phyloP scores from a whole-genome alignment of 2,888 invertebrate species.

The Diachrysia chrysitis region DNA sequence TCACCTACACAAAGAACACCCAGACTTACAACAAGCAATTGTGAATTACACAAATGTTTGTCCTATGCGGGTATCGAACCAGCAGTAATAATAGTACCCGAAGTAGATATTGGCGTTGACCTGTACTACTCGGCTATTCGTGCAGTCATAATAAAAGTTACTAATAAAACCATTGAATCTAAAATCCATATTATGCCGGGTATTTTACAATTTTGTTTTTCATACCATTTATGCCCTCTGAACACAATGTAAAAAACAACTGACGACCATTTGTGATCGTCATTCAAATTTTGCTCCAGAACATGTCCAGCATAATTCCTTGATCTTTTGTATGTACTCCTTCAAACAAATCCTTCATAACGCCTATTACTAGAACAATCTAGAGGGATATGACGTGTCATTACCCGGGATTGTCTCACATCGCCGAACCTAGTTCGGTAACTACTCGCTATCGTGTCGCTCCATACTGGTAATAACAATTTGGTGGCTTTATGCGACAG shows the following conservation, averaged over 20 bases:
- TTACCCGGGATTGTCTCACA: conserved; percentile 49
- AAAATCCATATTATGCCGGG: too few relatives aligned
- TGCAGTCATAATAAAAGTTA: too few relatives aligned
- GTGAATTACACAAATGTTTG: too few relatives aligned
- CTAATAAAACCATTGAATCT: too few relatives aligned
- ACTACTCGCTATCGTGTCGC: conserved; percentile 60
- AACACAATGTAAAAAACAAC: neutral
- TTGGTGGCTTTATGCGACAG: conserved; percentile 52
- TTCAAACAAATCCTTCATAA: conserved; percentile 22
- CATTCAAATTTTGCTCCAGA: neutral
- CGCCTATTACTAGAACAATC: conserved; percentile 31
- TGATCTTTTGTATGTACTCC: neutral
- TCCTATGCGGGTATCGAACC: too few relatives aligned
- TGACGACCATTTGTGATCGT: neutral
- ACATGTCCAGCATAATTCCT: neutral
- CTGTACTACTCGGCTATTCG: too few relatives aligned
- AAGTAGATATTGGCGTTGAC: too few relatives aligned
- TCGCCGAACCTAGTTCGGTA: conserved; percentile 37
- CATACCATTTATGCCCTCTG: too few relatives aligned
- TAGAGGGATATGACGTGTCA: conserved; percentile 36
- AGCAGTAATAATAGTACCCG: too few relatives aligned
- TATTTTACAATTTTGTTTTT: too few relatives aligned
- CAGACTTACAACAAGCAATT: too few relatives aligned
- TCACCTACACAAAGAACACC: too few relatives aligned
- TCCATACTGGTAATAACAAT: conserved; percentile 64